Base-by-base conservation (phyloP, 2,113 vertebrate genomes). In the Triplophysa tibetana region DNA sequence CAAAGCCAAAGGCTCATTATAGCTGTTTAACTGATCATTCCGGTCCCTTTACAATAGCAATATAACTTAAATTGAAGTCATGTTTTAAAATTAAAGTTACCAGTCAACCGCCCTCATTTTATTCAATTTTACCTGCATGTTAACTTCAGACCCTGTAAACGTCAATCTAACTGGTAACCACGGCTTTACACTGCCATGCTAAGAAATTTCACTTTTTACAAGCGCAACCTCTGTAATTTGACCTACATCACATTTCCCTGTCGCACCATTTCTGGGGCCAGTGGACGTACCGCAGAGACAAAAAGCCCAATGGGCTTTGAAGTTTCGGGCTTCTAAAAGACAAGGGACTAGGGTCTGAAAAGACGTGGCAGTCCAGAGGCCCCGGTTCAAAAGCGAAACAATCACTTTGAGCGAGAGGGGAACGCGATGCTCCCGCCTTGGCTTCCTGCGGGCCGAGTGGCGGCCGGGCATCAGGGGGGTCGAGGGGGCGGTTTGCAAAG, bases 161-260 rank as follows among this genome's bases (percentile, higher is more conserved):
- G 54, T 19, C 63, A 50, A 85, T 85, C 80, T 41, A 70, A 86
- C 90, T 73, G 89, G 95, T 97, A 94, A 94, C 94, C 94, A 94
- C 84, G 96, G 92, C 82, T 92, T 93, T 92, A 90, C 86, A 89
- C 90, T 90, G 86, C 90, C 84, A 91, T 91, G 92, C 84, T 86
- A 94, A 96, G 93, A 96, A 75, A 97, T 96, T 93, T 90, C 84
- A 86, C 86, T 79, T 91, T 91, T 91, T 89, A 87, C 85, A 89
- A 90, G 92, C 94, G 85, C 93, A 92, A 92, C 90, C 94, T 93
- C 94, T 92, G 90, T 88, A 93, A 91, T 93, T 91, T 97, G 96
- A 97, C 96, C 97, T 96, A 96, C 96, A 96, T 95, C 91, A 87
- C 91, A 94, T 95, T 95, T 84, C 93, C 94, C 96, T 97, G 95